Conservation (phyloP, 2,113 vertebrate species). For the Epinephelus moara region DNA sequence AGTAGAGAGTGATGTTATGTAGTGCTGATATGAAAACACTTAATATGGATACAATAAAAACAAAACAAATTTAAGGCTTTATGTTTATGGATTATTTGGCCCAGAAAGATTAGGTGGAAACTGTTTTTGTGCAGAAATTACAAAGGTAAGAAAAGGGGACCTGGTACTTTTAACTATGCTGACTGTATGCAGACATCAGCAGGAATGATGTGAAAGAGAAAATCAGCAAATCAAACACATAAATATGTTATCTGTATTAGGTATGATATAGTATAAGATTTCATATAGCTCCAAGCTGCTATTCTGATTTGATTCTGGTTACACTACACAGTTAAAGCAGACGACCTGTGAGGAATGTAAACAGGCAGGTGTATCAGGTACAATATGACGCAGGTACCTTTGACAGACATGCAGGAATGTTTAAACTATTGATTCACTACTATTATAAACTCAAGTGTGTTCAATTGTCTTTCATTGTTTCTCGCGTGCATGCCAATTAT, state of each 20-base stretch:
- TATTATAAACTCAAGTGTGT: neutral
- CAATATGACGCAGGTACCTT: slow-evolving; percentile 35
- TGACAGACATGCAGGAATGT: slow-evolving; percentile 48
- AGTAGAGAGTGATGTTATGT: slow-evolving; percentile 1
- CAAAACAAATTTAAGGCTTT: neutral
- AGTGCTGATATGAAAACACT: slow-evolving; percentile 3
- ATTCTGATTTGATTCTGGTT: neutral
- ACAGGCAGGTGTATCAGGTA: slow-evolving; percentile 55
- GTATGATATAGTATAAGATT: neutral
- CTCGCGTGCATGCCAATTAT: neutral
- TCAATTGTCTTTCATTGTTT: slow-evolving; percentile 23
- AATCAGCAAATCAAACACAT: neutral
- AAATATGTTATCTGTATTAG: neutral
- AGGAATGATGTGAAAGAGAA: neutral
- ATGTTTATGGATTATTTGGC: neutral
- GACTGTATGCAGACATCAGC: neutral
- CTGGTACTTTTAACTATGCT: neutral
- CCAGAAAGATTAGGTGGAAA: neutral
- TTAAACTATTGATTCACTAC: slow-evolving; percentile 35
- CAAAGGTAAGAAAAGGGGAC: neutral
- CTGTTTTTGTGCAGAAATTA: neutral
- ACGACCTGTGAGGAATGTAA: slow-evolving; percentile 56
- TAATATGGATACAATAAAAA: neutral
- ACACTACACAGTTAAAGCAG: slow-evolving; percentile 5
- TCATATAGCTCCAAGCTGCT: slow-evolving; percentile 2